phyloP scores from a whole-genome alignment of 2,113 vertebrate genomes.

The Phyllostomus discolor region DNA sequence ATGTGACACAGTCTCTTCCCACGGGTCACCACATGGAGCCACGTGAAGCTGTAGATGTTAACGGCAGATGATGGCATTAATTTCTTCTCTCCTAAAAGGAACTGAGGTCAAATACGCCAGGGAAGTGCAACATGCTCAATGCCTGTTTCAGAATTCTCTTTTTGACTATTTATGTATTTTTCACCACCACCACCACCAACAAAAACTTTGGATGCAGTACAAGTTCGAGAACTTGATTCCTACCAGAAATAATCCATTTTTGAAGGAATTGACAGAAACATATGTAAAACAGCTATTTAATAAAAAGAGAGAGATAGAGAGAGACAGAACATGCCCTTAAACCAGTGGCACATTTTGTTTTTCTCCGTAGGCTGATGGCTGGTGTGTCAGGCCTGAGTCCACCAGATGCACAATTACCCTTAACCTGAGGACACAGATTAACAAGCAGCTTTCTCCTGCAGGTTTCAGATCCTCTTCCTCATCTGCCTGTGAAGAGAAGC shows the following conservation, averaged over 20 bases:
- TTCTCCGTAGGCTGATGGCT: neutral
- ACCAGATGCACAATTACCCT: conserved; percentile 7
- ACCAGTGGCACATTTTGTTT: neutral
- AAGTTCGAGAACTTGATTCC: neutral
- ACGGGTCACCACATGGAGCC: neutral
- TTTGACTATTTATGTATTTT: neutral
- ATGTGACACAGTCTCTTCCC: neutral
- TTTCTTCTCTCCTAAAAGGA: neutral
- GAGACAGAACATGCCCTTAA: conserved; percentile 12
- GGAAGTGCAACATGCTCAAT: neutral
- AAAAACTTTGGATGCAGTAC: neutral
- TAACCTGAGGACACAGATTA: conserved; percentile 43
- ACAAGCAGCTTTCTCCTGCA: neutral
- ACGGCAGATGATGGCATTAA: neutral
- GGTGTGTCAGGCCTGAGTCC: conserved; percentile 17
- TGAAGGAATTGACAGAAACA: neutral
- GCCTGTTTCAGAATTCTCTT: neutral
- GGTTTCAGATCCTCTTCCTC: neutral
- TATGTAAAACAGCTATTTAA: neutral
- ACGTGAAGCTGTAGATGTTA: neutral
- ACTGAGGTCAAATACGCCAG: neutral
- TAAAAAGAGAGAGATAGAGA: neutral
- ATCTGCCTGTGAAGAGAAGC: neutral
- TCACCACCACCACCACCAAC: neutral
- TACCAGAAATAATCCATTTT: neutral